Percentiles rank a stretch among this genome's conserved stretches.
Conservation (phyloP, 2,888 invertebrate genomes). For the Drosophila differens region DNA sequence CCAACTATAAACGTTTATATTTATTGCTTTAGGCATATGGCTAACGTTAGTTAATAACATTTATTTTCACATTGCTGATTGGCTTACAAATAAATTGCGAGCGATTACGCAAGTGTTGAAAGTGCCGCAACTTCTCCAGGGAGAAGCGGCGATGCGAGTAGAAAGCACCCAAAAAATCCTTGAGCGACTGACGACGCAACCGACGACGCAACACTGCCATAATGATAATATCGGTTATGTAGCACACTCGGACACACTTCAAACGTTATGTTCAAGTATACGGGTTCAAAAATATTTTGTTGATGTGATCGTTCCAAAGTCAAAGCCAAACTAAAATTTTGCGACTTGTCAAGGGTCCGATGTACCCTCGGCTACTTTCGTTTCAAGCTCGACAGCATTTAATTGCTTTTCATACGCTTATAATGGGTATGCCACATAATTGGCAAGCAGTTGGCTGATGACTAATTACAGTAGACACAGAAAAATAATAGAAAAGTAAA, state of each 20-base stretch:
- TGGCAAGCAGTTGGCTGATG: not conserved
- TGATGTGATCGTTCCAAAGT: conserved; percentile 53
- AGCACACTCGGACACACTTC: not conserved
- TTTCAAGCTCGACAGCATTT: conserved; percentile 43
- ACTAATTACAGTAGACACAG: not conserved
- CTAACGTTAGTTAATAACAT: conserved; percentile 10
- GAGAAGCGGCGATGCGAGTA: conserved; percentile 65
- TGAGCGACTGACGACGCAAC: conserved; percentile 69
- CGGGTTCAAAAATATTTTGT: not conserved
- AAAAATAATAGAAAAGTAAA: not conserved
- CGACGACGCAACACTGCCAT: conserved; percentile 71
- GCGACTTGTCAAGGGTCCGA: conserved; percentile 44
- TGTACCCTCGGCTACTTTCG: conserved; percentile 63
- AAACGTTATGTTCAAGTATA: conserved; percentile 6
- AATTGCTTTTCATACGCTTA: conserved; percentile 40
- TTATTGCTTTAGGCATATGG: not conserved
- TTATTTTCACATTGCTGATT: conserved; percentile 22
- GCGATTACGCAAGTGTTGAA: conserved; percentile 55
- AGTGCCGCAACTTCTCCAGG: conserved; percentile 62
- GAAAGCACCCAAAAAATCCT: conserved; percentile 65
- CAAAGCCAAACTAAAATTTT: conserved; percentile 60
- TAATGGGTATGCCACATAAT: not conserved
- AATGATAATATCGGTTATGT: conserved; percentile 18
- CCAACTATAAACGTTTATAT: not conserved
- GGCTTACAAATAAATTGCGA: conserved; percentile 65